A percentile compares a stretch with the other conserved stretches of the same genome.
phyloP scores from a whole-genome alignment of 2,888 invertebrate genomes.

The Platerodrilus igneus region DNA sequence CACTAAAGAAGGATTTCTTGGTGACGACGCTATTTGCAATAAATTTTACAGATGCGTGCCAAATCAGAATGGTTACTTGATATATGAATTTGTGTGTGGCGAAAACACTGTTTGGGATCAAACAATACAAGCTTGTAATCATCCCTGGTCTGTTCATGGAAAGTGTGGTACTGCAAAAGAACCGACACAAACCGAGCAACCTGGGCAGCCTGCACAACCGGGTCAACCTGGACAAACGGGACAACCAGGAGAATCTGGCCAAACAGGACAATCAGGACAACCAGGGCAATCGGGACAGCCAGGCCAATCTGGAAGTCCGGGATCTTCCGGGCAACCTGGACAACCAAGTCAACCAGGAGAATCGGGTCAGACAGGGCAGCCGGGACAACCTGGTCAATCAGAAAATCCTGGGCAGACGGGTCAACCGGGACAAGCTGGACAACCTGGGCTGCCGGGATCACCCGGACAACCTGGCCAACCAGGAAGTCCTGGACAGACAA shows the following conservation, averaged over 20 bases:
- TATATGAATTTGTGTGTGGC: constrained; percentile 68
- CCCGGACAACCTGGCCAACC: constrained; percentile 34
- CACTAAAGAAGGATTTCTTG: constrained; percentile 12
- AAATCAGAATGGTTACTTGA: constrained; percentile 55
- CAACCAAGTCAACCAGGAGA: constrained; percentile 18
- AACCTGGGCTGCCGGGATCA: constrained; percentile 21
- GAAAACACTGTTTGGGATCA: constrained; percentile 38
- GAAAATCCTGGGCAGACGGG: constrained; percentile 16
- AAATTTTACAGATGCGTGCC: constrained; percentile 75
- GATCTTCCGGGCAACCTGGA: constrained; percentile 20
- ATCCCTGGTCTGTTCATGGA: constrained; percentile 24
- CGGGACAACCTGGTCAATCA: constrained; percentile 21
- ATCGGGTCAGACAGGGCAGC: constrained; percentile 19
- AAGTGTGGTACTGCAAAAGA: constrained; percentile 20
- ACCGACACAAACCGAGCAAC: constrained; percentile 14
- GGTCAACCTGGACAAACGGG: constrained; percentile 15
- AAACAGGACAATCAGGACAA: constrained; percentile 39
- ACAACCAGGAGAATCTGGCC: constrained; percentile 19
- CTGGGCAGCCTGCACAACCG: constrained; percentile 14
- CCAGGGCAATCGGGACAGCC: constrained; percentile 22
- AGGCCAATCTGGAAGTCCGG: constrained; percentile 27
- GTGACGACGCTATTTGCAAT: constrained; percentile 53
- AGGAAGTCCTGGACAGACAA: constrained; percentile 23
- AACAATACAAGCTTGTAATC: constrained; percentile 13
- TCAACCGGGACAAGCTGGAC: constrained; percentile 12